These are phyloP conservation scores for Probosciger aterrimus DNA, from an alignment of 2,113 vertebrate species.

Conservation along the genomic window DNA sequence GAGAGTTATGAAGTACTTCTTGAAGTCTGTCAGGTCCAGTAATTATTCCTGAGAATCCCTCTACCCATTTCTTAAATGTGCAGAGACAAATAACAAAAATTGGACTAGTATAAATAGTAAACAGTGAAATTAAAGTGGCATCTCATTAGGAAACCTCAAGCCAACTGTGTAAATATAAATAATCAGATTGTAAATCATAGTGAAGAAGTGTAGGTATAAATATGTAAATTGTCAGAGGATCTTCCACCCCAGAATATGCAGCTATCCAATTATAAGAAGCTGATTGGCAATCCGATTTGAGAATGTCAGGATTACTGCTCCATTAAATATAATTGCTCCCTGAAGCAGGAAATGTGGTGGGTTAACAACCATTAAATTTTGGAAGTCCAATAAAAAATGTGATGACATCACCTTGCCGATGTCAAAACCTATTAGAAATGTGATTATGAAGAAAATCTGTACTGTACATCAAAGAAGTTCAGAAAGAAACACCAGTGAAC, in stretches of 20 bases:
- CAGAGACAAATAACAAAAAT: not conserved
- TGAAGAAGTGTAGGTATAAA: conserved; percentile 20
- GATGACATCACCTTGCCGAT: not conserved
- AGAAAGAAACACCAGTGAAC: not conserved
- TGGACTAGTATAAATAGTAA: not conserved
- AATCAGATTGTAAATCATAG: conserved; percentile 13
- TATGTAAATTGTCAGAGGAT: conserved; percentile 42
- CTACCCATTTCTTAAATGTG: not conserved
- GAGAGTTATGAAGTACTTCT: not conserved
- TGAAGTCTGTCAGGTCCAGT: not conserved
- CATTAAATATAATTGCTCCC: conserved; percentile 67
- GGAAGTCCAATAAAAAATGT: conserved; percentile 49
- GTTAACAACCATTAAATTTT: conserved; percentile 55
- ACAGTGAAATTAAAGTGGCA: not conserved
- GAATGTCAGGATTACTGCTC: conserved; percentile 33
- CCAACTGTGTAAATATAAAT: conserved; percentile 5
- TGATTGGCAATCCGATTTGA: conserved; percentile 37
- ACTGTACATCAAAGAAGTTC: not conserved
- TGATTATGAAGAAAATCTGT: conserved; percentile 19
- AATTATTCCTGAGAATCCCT: not conserved
- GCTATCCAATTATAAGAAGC: conserved; percentile 54
- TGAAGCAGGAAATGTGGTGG: conserved; percentile 42
- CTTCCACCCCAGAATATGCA: conserved; percentile 4
- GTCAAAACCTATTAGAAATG: conserved; percentile 15
- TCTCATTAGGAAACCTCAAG: conserved; percentile 13